These are phyloP conservation scores for Trypoxylon attenuatum DNA, from an alignment of 2,888 invertebrate genomes.

Conservation along the genomic window DNA sequence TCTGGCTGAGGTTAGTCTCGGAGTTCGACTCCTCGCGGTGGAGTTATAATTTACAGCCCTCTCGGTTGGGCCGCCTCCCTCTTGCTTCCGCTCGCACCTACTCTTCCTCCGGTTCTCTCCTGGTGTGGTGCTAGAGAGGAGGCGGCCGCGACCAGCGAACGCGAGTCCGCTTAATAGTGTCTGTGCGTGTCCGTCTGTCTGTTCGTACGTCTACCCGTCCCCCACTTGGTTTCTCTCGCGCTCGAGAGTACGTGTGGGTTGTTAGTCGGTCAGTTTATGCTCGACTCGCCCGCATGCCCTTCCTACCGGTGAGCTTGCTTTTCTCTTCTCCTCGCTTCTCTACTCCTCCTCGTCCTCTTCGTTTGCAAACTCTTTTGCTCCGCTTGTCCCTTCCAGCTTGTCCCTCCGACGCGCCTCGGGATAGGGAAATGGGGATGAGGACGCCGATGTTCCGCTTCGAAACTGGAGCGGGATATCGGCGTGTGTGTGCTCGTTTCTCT, in stretches of 20 bases:
- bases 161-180: conserved; percentile 61
- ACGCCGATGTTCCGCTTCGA: background rate
- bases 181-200: conserved; percentile 47
- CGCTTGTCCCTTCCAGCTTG: conserved; percentile 11
- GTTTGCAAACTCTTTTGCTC: conserved; percentile 29
- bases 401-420: background rate
- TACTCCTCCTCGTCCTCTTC: conserved; percentile 22
- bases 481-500: no score
- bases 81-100: conserved; percentile 45
- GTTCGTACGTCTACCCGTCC: conserved; percentile 26
- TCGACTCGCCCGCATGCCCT: conserved; percentile 52
- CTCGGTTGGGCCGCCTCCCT: conserved; percentile 53
- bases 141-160: conserved; percentile 42
- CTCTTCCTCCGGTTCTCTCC: conserved; percentile 35
- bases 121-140: no score
- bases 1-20: conserved; percentile 69
- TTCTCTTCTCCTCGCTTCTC: background rate
- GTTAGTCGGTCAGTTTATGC: conserved; percentile 72
- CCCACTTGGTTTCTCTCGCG: conserved; percentile 47
- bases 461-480: background rate
- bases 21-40: conserved; percentile 71
- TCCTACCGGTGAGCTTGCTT: no score
- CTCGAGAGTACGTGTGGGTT: conserved; percentile 68
- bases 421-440: background rate
- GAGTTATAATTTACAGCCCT: conserved; percentile 72